Percentiles rank a stretch among this genome's conserved stretches.
Conservation (phyloP, 2,797 vertebrate species). For the Cygnus olor region DNA sequence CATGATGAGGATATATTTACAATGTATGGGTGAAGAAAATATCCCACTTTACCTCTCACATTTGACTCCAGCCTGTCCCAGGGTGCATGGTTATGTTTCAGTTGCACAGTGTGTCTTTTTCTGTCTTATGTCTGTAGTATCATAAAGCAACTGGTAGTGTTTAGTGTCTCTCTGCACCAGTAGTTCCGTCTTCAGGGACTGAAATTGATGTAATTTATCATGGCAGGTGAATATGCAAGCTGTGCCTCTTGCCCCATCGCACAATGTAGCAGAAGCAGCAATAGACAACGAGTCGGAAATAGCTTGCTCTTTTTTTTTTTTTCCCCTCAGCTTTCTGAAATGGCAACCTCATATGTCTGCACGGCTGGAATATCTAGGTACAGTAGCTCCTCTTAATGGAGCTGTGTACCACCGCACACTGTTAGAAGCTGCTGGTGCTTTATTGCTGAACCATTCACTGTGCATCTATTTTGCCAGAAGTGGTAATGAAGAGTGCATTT, state of each 20-base stretch:
- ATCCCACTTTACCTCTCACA: neutral
- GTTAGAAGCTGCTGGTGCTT: neutral
- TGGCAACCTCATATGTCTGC: neutral
- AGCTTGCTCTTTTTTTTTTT: neutral
- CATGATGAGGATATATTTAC: neutral
- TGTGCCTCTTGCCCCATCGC: slow-evolving; percentile 23
- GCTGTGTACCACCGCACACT: neutral
- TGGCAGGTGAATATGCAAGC: slow-evolving; percentile 71
- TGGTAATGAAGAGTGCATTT: neutral
- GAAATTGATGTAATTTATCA: slow-evolving; percentile 72
- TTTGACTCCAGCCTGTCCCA: neutral
- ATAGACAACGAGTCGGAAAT: neutral
- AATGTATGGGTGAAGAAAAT: neutral
- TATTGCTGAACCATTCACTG: slow-evolving; percentile 1
- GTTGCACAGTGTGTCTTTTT: neutral
- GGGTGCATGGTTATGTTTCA: neutral
- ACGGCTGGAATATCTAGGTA: neutral
- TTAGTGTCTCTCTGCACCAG: slow-evolving; percentile 56
- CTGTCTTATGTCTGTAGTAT: slow-evolving; percentile 1
- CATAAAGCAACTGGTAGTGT: slow-evolving; percentile 64
- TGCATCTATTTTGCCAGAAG: neutral
- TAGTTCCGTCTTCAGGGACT: slow-evolving; percentile 47
- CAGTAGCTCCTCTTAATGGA: slow-evolving; percentile 55
- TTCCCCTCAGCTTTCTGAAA: neutral
- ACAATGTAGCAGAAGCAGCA: slow-evolving; percentile 49